Conservation (phyloP, 35 echinoderm and acorn worm species). For the Holothuria glaberrima region DNA sequence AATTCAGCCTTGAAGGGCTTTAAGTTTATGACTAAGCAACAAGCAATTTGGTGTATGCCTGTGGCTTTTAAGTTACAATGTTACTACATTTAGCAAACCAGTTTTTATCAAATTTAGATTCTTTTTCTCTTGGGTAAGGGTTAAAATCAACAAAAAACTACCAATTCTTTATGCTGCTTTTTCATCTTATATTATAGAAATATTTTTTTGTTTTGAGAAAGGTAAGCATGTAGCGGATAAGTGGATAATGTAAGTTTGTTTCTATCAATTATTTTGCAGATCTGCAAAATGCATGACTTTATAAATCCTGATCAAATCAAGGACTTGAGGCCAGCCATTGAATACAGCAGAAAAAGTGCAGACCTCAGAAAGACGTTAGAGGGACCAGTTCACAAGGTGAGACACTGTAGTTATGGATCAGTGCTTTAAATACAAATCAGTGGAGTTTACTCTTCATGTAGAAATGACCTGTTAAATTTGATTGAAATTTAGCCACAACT, state of each 20-base stretch:
- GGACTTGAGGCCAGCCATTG: constrained; percentile 91
- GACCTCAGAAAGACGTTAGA: constrained; percentile 85
- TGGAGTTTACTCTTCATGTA: too few species aligned
- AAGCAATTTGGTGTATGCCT: too few species aligned
- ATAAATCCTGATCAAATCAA: constrained; percentile 84
- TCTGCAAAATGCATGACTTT: constrained; percentile 95
- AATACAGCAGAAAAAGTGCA: constrained; percentile 74
- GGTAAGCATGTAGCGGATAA: background rate
- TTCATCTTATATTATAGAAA: background rate
- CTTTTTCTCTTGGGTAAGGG: too few species aligned
- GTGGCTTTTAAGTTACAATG: too few species aligned
- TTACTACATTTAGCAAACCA: background rate
- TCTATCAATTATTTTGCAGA: constrained; percentile 58
- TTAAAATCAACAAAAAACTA: too few species aligned
- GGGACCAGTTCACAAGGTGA: constrained; percentile 84
- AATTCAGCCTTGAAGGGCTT: too few species aligned
- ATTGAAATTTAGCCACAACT: too few species aligned
- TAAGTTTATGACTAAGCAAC: too few species aligned
- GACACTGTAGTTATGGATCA: background rate
- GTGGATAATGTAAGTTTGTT: background rate
- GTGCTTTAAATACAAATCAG: too few species aligned
- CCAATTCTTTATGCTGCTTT: background rate
- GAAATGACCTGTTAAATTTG: too few species aligned
- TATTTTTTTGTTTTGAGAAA: background rate
- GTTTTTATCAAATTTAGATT: too few species aligned